Conservation (phyloP, 2,797 vertebrate species). For the Leucoraja ocellata region DNA sequence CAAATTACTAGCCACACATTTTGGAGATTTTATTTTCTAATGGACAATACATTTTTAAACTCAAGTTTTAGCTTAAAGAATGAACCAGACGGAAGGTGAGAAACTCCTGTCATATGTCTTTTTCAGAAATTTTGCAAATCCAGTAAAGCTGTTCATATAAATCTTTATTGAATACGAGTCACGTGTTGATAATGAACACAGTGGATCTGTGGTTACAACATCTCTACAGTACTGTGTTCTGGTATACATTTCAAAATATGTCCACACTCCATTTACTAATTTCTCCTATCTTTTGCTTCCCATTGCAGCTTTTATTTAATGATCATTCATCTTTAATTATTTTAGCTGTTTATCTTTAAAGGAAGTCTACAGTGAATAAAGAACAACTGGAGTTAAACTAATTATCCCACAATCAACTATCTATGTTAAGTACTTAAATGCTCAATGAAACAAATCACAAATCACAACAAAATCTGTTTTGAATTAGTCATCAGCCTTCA, state of each 20-base stretch:
- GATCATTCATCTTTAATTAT: background rate
- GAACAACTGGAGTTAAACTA: background rate
- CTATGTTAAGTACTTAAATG: background rate
- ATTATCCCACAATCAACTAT: background rate
- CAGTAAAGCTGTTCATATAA: background rate
- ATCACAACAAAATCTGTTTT: background rate
- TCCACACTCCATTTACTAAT: background rate
- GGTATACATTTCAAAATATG: background rate
- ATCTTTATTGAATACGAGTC: slow-evolving; percentile 13
- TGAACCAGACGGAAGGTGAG: too few relatives aligned
- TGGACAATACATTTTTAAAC: background rate
- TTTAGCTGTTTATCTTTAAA: background rate
- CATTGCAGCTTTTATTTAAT: background rate
- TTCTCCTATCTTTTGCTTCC: background rate
- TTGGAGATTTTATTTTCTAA: background rate
- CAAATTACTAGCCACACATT: too few relatives aligned
- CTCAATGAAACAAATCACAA: background rate
- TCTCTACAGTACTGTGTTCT: background rate
- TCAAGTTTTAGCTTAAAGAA: background rate
- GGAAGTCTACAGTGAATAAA: background rate
- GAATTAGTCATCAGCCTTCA: background rate
- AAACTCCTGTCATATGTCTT: background rate
- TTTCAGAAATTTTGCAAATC: background rate
- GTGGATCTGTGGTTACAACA: background rate
- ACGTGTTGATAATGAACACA: background rate